Conservation (phyloP, 2,113 vertebrate species). For the Choloepus hoffmanni region DNA sequence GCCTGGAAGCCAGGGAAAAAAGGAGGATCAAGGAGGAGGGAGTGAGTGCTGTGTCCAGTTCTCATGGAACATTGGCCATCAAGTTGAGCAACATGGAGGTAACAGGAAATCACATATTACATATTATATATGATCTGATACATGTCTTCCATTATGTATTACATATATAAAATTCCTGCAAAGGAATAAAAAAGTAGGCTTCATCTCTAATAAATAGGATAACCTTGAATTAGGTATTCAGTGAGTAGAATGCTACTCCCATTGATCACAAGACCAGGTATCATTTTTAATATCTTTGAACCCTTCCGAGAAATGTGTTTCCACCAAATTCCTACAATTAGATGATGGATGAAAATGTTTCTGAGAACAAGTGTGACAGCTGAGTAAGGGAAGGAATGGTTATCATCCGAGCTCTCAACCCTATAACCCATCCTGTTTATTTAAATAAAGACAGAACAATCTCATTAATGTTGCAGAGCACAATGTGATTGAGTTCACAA, state of each 20-base stretch:
- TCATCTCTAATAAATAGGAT: not conserved
- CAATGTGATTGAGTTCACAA: slow-evolving; percentile 54
- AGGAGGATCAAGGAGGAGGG: not conserved
- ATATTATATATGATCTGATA: not conserved
- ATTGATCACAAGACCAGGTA: not conserved
- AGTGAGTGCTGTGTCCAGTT: not conserved
- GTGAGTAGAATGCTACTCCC: not conserved
- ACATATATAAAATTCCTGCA: not conserved
- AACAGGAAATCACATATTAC: not conserved
- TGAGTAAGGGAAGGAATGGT: not conserved
- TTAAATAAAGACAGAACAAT: slow-evolving; percentile 67
- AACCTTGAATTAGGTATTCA: slow-evolving; percentile 26
- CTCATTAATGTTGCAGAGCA: slow-evolving; percentile 55
- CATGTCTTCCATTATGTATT: not conserved
- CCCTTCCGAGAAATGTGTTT: slow-evolving; percentile 8
- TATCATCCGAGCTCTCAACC: not conserved
- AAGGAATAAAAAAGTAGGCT: slow-evolving; percentile 1
- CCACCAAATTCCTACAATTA: slow-evolving; percentile 50
- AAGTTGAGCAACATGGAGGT: not conserved
- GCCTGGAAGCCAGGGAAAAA: not conserved
- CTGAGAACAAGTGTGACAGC: not conserved
- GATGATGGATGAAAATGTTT: slow-evolving; percentile 47
- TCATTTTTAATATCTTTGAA: slow-evolving; percentile 22
- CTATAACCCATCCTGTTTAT: slow-evolving; percentile 56
- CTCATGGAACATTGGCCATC: not conserved